Evolutionary conservation across 2,113 vertebrate genomes (phyloP), one percentile per base, ranked within the genome.

Genomic region (Brachyhypopomus occidentalis): DNA sequence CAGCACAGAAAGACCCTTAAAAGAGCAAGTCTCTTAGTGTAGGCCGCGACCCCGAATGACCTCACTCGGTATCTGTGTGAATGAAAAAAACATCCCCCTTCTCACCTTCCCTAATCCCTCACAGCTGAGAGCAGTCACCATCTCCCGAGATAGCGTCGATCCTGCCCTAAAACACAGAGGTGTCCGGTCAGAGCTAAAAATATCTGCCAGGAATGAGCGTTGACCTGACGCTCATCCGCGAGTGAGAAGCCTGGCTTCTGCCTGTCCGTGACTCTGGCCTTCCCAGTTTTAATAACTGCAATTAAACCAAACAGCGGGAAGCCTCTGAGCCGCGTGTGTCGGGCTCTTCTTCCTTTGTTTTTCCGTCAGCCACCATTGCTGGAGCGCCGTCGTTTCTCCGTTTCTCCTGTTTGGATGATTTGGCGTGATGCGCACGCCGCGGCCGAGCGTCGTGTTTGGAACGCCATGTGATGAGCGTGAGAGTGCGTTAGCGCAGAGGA

Each of bases 381-480:
- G 63, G 77, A 85, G 89, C 83, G 48, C 58, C 85, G 86, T 88
- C 76, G 86, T 89, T 87, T 88, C 77, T 3, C 74, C 77, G 70
- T 88, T 88, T 87, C 86, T 89, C 76, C 89, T 89, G 86, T 91
- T 89, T 89, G 85, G 88, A 89, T 86, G 64, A 86, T 79, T 30
- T 90, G 89, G 86, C 81, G 81, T 73, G 78, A 82, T 72, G 77
- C 41, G 25, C 85, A 14, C 87, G 12, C 87, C 83, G 82, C 86
- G 87, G 83, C 81, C 89, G 83, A 89, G 84, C 75, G 77, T 84
- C 81, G 80, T 87, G 86, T 84, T 84, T 86, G 83, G 56, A 84
- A 88, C 86, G 80, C 81, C 85, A 77, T 87, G 78, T 79, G 76
- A 75, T 83, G 82, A 88, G 89, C 89, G 84, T 82, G 81, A 83